Evolutionary conservation across 2,113 vertebrate genomes (phyloP).

Genomic region (Pangasianodon gigas): DNA sequence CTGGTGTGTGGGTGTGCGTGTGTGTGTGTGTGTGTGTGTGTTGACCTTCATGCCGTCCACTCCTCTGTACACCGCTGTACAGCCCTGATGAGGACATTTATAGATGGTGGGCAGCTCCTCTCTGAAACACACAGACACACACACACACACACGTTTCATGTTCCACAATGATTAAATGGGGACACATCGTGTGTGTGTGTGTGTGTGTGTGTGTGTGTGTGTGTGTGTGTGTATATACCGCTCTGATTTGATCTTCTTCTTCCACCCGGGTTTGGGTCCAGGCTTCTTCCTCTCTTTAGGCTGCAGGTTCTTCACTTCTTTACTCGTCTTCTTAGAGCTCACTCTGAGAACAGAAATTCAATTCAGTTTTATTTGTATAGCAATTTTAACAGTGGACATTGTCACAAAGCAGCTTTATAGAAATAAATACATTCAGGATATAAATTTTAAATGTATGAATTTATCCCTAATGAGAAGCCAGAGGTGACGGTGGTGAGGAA

Average conservation of each 20-base stretch:
- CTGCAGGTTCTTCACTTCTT: slow-evolving; percentile 72
- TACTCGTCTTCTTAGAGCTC: slow-evolving; percentile 72
- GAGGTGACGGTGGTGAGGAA: no score
- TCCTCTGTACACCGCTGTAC: slow-evolving; percentile 90
- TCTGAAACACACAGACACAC: slow-evolving; percentile 67
- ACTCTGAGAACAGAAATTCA: slow-evolving; percentile 40
- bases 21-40: background rate
- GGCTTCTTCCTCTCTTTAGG: slow-evolving; percentile 88
- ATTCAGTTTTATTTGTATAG: no score
- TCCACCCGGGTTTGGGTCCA: slow-evolving; percentile 95
- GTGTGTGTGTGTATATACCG: slow-evolving; percentile 67
- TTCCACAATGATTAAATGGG: background rate
- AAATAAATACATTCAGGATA: no score
- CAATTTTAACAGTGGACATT: no score
- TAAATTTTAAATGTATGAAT: no score
- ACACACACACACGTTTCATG: background rate
- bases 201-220: background rate
- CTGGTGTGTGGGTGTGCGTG: background rate
- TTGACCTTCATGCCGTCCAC: slow-evolving; percentile 92
- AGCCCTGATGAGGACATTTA: slow-evolving; percentile 96
- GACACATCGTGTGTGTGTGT: background rate
- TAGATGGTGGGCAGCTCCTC: slow-evolving; percentile 97
- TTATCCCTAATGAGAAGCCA: no score
- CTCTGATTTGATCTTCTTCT: slow-evolving; percentile 88
- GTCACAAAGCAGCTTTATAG: no score